These are phyloP conservation scores for Piaya cayana DNA, from an alignment of 2,113 vertebrate genomes.

Conservation along the genomic window DNA sequence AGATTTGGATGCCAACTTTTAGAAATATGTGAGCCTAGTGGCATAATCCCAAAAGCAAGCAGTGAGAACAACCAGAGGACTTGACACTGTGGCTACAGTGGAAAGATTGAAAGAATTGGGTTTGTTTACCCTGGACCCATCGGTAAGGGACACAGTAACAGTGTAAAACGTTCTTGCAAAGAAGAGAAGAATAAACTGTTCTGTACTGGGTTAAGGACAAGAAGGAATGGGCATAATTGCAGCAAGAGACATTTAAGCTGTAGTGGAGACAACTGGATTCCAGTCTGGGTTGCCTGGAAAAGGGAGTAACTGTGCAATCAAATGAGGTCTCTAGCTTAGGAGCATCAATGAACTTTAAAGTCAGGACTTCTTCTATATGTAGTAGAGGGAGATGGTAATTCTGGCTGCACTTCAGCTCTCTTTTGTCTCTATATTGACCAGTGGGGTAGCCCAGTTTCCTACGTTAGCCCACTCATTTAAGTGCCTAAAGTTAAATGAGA, in stretches of 20 bases:
- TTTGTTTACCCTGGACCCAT: conserved; percentile 34
- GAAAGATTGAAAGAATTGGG: conserved; percentile 1
- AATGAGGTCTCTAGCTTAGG: not conserved
- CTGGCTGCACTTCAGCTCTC: not conserved
- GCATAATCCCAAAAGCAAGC: conserved; percentile 29
- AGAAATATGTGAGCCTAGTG: not conserved
- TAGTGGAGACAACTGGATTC: not conserved
- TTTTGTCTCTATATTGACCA: not conserved
- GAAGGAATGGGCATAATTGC: not conserved
- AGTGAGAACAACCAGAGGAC: conserved; percentile 10
- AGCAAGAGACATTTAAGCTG: not conserved
- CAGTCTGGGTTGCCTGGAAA: not conserved
- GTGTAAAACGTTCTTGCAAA: conserved; percentile 13
- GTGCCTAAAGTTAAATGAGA: not conserved
- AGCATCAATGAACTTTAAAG: not conserved
- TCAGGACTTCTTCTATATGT: not conserved
- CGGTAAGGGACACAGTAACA: not conserved
- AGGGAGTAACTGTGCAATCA: not conserved
- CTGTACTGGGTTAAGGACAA: not conserved
- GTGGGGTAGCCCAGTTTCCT: not conserved
- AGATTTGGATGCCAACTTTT: not conserved
- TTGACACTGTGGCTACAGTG: not conserved
- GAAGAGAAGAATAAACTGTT: conserved; percentile 8
- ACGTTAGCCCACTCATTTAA: not conserved
- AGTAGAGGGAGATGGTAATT: not conserved